Evolutionary conservation across 1,140 invertebrate species (phyloP).

Genomic region (Phortica variegata): DNA sequence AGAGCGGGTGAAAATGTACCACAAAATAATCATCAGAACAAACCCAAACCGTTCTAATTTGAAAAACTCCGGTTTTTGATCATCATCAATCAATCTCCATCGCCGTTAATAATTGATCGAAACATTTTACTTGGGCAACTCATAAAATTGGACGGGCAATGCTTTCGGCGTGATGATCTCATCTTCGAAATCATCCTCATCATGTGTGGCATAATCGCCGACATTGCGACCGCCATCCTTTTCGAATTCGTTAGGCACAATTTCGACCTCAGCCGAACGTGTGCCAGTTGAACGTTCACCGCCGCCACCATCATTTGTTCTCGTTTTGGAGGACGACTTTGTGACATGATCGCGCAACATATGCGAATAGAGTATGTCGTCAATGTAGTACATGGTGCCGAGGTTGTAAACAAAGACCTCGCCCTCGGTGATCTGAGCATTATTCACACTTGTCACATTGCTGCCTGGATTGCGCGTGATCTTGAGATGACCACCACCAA

Average conservation of each 20-base stretch:
- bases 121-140: constrained; percentile 46
- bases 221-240: constrained; percentile 30
- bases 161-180: constrained; percentile 57
- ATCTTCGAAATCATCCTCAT: constrained; percentile 54
- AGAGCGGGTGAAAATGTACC: no score
- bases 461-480: constrained; percentile 60
- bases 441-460: constrained; percentile 60
- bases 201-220: constrained; percentile 48
- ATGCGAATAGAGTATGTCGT: constrained; percentile 61
- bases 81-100: neutral
- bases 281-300: constrained; percentile 35
- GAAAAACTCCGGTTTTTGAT: neutral
- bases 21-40: constrained; percentile 1
- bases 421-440: constrained; percentile 62
- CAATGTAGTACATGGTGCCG: constrained; percentile 65
- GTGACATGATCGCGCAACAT: constrained; percentile 44
- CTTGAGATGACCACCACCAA: constrained; percentile 61
- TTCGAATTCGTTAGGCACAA: constrained; percentile 58
- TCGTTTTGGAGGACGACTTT: constrained; percentile 36
- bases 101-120: no score
- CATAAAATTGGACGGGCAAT: constrained; percentile 53
- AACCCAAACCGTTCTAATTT: constrained; percentile 13
- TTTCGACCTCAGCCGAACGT: constrained; percentile 55
- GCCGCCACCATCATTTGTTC: constrained; percentile 28
- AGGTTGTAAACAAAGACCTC: constrained; percentile 66